phyloP scores from a whole-genome alignment of 64 coral and sea anemone species.

The Montipora foliosa region DNA sequence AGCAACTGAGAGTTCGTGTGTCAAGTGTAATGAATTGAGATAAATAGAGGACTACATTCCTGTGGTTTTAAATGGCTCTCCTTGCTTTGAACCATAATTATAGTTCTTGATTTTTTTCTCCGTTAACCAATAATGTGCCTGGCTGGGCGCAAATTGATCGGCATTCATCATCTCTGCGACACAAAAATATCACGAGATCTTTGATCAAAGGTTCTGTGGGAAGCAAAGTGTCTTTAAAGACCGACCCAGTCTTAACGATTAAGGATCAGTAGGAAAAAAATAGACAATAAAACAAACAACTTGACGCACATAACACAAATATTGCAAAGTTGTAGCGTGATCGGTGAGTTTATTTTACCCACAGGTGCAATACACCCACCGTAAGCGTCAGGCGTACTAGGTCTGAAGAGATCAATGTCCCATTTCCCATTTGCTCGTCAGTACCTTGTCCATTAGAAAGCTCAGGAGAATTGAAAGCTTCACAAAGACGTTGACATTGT shows the following conservation, averaged over 20 bases:
- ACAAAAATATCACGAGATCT: neutral
- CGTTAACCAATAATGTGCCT: neutral
- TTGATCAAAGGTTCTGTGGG: too few relatives aligned
- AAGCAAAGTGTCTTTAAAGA: too few relatives aligned
- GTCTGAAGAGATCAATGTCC: neutral
- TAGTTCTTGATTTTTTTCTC: neutral
- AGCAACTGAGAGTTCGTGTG: neutral
- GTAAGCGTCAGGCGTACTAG: neutral
- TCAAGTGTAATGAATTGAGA: neutral
- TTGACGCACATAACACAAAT: neutral
- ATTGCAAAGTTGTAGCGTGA: conserved; percentile 24
- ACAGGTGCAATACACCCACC: conserved; percentile 26
- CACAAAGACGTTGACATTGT: neutral
- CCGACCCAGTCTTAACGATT: neutral
- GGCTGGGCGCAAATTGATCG: neutral
- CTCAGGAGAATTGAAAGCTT: neutral
- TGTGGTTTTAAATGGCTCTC: neutral
- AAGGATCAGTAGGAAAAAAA: neutral
- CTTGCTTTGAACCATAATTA: neutral
- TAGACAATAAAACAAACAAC: neutral
- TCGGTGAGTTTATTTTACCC: neutral
- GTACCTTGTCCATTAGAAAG: neutral
- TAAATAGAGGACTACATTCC: neutral
- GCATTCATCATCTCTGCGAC: neutral
- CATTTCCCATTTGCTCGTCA: neutral